Conservation (phyloP, 2,113 vertebrate species). For the Myocastor coypus region DNA sequence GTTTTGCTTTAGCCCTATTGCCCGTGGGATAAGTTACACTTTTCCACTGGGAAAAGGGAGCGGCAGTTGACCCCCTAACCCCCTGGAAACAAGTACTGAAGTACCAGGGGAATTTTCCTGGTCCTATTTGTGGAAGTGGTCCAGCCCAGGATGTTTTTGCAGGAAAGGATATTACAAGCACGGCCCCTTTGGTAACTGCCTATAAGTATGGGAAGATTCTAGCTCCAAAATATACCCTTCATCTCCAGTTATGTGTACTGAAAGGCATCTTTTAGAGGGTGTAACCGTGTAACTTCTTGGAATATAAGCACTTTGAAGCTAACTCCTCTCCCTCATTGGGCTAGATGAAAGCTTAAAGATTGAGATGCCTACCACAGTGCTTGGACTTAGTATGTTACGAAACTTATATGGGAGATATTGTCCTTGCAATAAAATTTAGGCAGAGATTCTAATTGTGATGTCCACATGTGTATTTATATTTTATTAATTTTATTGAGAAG, state of each 20-base stretch:
- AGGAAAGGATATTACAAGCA: conserved; percentile 70
- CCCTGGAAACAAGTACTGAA: conserved; percentile 68
- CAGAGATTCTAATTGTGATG: conserved; percentile 40
- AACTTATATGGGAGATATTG: not conserved
- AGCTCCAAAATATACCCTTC: conserved; percentile 58
- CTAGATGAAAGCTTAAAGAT: not conserved
- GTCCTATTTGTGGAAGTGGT: conserved; percentile 76
- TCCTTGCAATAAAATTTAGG: not conserved
- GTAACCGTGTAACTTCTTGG: conserved; percentile 19
- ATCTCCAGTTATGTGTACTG: conserved; percentile 19
- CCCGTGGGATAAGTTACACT: conserved; percentile 70
- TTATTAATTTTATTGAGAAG: too few relatives aligned
- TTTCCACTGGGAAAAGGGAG: conserved; percentile 76
- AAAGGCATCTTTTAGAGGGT: conserved; percentile 34
- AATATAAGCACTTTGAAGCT: not conserved
- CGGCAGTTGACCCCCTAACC: conserved; percentile 69
- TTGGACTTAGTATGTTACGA: not conserved
- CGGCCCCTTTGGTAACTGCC: conserved; percentile 61
- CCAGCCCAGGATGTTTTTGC: conserved; percentile 71
- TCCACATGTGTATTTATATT: not conserved
- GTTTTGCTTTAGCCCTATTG: conserved; percentile 35
- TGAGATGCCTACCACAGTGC: not conserved
- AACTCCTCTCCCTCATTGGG: not conserved
- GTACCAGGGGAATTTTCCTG: conserved; percentile 79
- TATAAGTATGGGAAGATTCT: conserved; percentile 71